Evolutionary conservation across 1,140 invertebrate species (phyloP).

Genomic region (Drosophila mojavensis): DNA sequence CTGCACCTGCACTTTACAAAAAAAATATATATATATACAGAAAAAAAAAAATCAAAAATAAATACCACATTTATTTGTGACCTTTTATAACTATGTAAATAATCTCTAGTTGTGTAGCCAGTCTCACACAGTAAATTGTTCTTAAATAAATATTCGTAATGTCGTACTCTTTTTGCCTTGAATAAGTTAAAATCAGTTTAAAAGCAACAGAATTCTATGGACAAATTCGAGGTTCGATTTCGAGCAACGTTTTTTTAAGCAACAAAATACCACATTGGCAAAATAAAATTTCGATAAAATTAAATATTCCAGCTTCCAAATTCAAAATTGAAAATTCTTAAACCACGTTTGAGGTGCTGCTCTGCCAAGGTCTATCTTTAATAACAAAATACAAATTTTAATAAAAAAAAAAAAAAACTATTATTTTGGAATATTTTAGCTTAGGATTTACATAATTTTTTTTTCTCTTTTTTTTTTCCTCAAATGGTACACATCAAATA

Average conservation of each 20-base stretch:
- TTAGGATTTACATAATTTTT: slow-evolving; percentile 6
- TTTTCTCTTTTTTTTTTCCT: not conserved
- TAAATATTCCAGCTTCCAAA: slow-evolving; percentile 1
- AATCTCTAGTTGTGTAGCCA: slow-evolving; percentile 35
- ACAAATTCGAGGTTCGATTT: slow-evolving; percentile 6
- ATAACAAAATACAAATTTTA: not conserved
- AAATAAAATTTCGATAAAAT: not conserved
- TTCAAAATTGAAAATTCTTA: not conserved
- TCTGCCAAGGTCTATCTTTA: slow-evolving; percentile 25
- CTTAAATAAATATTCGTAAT: slow-evolving; percentile 34
- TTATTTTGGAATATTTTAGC: slow-evolving; percentile 10
- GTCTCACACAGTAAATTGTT: slow-evolving; percentile 28
- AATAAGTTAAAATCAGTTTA: slow-evolving; percentile 71
- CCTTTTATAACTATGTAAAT: slow-evolving; percentile 41
- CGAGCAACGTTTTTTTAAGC: not conserved
- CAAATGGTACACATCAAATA: slow-evolving; percentile 53
- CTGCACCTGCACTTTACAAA: not conserved
- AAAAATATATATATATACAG: not conserved
- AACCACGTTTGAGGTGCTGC: slow-evolving; percentile 7
- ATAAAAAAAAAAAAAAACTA: slow-evolving; percentile 1
- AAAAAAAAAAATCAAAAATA: slow-evolving; percentile 4
- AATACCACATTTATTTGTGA: slow-evolving; percentile 26
- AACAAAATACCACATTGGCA: slow-evolving; percentile 29
- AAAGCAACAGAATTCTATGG: slow-evolving; percentile 18
- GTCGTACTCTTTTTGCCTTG: slow-evolving; percentile 37